Evolutionary conservation across 2,888 invertebrate species (phyloP), one percentile per base, ranked within the genome.

Genomic region (Pyrgus malvae): DNA sequence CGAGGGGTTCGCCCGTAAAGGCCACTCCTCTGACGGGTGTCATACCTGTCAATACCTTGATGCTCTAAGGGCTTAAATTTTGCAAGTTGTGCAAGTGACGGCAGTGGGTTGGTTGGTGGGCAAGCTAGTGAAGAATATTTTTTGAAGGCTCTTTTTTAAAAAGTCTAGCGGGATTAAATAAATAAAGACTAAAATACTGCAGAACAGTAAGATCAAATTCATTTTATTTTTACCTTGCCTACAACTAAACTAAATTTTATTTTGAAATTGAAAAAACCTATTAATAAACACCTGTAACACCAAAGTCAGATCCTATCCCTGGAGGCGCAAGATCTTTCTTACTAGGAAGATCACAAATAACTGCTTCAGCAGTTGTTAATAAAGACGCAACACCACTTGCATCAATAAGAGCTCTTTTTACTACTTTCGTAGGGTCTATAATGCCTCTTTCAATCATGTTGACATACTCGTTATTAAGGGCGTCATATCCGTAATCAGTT

Each of bases 381-480:
- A 89, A 64, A n/a, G 89, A 89, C 45, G 89, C 88, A 14, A 89
- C 80, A 37, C 88, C 80, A 65, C 88, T 81, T 7, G 88, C 89
- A 67, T 87, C 85, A 38, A 69, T 81, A 44, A 89, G 60, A 12
- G 89, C 88, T 65, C 80, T 76, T 73, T 75, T 72, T 1, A 89
- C 82, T 6, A 89, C 81, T 92, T 99, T 98, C 23, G 98, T 98
- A 9, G 98, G 98, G 86, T 98, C 98, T 69, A 99, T 96, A 71
- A 98, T 98, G 53, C 98, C 98, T 72, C 92, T 94, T 69, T 96
- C 95, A 63, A 98, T 94, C 93, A 99, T 94, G 76, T 98, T 95
- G 2, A 96, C 96, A 74, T 94, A 98, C 79, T 96, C 94, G 70
- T 94, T 94, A 70, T 95, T 96, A 65, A 97, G 79, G 0, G 97